These are phyloP conservation scores for Momotus momota DNA, from an alignment of 2,797 vertebrate genomes.

Conservation along the genomic window DNA sequence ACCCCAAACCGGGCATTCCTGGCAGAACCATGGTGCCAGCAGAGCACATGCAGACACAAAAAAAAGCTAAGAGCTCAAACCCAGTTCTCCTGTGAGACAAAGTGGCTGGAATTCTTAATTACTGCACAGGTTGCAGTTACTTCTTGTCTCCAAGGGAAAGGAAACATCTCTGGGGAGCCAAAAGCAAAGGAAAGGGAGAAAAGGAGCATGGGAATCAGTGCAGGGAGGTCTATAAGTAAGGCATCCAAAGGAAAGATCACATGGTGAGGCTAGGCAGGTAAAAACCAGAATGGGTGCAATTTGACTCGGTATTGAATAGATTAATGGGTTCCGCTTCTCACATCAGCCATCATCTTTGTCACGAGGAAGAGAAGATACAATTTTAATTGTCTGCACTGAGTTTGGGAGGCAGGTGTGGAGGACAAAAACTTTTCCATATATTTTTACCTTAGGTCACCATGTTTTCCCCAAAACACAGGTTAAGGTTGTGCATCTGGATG, in stretches of 20 bases:
- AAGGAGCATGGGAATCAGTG: not conserved
- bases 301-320: not conserved
- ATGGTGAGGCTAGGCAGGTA: not conserved
- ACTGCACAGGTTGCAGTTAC: not conserved
- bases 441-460: not conserved
- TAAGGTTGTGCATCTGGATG: not conserved
- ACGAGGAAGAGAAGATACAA: not conserved
- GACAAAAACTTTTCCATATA: not conserved
- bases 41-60: not conserved
- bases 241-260: not conserved
- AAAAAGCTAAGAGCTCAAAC: not conserved
- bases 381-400: not conserved
- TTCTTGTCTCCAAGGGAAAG: constrained; percentile 25
- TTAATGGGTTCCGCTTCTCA: not conserved
- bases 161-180: not conserved
- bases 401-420: not conserved
- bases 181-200: constrained; percentile 1
- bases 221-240: not conserved
- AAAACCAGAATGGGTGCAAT: not conserved
- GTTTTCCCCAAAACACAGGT: not conserved
- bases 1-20: not conserved
- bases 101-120: constrained; percentile 4
- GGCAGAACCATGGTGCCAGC: not conserved
- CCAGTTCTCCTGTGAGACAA: not conserved
- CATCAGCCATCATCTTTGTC: not conserved